phyloP scores from a whole-genome alignment of 2,888 invertebrate genomes.

The Ephialtes manifestator region DNA sequence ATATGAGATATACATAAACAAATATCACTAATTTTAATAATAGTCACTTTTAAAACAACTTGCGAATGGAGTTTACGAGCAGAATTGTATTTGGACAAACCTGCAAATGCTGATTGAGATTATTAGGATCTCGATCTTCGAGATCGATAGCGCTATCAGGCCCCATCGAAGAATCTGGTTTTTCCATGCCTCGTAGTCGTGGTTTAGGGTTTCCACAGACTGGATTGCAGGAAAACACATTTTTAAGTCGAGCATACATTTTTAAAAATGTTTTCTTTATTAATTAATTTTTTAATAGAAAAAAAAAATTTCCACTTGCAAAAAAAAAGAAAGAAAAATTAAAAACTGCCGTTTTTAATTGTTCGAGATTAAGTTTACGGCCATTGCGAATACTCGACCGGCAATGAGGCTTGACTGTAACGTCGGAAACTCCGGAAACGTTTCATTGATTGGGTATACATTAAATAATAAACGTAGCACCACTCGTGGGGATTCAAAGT shows the following conservation, averaged over 20 bases:
- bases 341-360: neutral
- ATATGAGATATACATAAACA: too few relatives aligned
- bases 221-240: conserved; percentile 72
- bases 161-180: conserved; percentile 83
- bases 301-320: neutral
- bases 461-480: conserved; percentile 71
- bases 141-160: conserved; percentile 87
- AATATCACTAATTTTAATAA: too few relatives aligned
- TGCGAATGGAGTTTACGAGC: neutral
- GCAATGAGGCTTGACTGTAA: conserved; percentile 55
- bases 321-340: conserved; percentile 52
- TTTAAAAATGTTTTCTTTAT: neutral
- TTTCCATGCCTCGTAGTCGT: conserved; percentile 83
- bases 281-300: neutral
- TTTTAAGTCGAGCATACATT: conserved; percentile 74
- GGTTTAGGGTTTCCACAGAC: conserved; percentile 75
- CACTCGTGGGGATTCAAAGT: conserved; percentile 32
- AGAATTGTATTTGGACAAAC: conserved; percentile 84
- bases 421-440: conserved; percentile 56
- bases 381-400: conserved; percentile 65
- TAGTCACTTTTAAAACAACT: neutral
- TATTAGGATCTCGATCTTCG: conserved; percentile 91
- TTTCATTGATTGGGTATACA: conserved; percentile 74
- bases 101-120: conserved; percentile 90
- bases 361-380: conserved; percentile 34